A percentile compares a stretch with the other conserved stretches of the same genome.
Evolutionary conservation across 2,797 vertebrate species (phyloP).

Genomic region (Paguma larvata): DNA sequence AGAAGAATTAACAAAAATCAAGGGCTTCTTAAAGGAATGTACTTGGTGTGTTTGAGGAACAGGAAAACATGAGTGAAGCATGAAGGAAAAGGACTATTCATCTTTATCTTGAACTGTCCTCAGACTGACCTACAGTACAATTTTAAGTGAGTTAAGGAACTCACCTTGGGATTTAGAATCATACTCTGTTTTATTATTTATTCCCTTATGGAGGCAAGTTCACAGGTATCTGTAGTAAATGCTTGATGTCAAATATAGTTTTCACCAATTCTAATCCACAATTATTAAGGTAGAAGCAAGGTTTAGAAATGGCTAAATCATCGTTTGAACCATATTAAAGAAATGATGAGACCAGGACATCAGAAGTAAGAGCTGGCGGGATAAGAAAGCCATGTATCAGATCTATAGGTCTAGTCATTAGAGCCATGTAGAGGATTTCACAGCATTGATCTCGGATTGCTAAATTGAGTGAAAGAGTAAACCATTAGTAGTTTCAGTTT

Average conservation of each 20-base stretch:
- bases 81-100: neutral
- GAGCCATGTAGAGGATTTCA: neutral
- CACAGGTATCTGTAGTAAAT: neutral
- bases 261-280: neutral
- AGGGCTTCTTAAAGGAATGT: neutral
- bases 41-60: neutral
- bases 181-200: slow-evolving; percentile 12
- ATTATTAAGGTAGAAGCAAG: neutral
- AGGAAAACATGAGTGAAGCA: neutral
- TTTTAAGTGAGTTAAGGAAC: neutral
- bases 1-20: neutral
- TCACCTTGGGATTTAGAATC: neutral
- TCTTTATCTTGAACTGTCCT: neutral
- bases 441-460: neutral
- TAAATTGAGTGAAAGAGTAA: neutral
- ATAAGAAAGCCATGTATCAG: neutral
- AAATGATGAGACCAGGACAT: neutral
- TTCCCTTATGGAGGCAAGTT: neutral
- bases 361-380: neutral
- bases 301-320: neutral
- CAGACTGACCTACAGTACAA: neutral
- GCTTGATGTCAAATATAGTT: neutral
- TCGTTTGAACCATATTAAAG: neutral
- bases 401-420: neutral
- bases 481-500: neutral